Base-by-base conservation (phyloP, 2,797 vertebrate species). In the Esox lucius region DNA sequence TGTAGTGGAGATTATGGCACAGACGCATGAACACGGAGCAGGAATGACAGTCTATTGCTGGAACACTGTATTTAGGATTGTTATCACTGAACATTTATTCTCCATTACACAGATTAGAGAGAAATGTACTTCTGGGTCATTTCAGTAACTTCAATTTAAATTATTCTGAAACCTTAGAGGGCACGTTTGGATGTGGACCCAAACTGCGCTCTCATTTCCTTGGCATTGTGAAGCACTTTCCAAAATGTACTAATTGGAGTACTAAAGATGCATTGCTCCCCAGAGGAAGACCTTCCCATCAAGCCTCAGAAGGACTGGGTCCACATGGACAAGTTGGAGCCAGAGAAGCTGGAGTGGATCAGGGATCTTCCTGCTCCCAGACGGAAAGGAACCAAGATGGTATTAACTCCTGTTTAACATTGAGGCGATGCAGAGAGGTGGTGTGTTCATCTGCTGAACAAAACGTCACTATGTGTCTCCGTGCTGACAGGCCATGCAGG, bases 321-420 rank as follows among this genome's bases (percentile, higher is more conserved):
- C 53, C 95, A 99, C 82, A 99, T 99, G 98, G 91, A 96, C 76
- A 94, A 90, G n/a, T 78, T 98, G 72, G 98, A 99, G 83, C 93
- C 95, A n/a, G 97, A 99, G 80, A 99, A 99, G 83, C 92, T 99
- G 76, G 94, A 96, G 72, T 99, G 98, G 98, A 96, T 93, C 80
- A 96, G 93, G 85, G 95, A 98, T 84, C 88, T 98, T 73, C 96
- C 97, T 28, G 87, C 90, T 0, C 92, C 94, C 35, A 92, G 80
- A 46, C 94, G 80, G 78, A 94, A 89, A 86, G 94, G 90, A 89
- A 99, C 96, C 0, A 94, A 93, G 84, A 92, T 95, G 93, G 97
- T 98, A 78, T 28, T 8, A 12, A 64, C 4, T 61, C 15, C 62
- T 65, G 62, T 65, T 65, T 33, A 22, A 66, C 22, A 13, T 62